These are phyloP conservation scores for Drusus annulatus DNA, from an alignment of 1,140 invertebrate genomes.

Conservation along the genomic window DNA sequence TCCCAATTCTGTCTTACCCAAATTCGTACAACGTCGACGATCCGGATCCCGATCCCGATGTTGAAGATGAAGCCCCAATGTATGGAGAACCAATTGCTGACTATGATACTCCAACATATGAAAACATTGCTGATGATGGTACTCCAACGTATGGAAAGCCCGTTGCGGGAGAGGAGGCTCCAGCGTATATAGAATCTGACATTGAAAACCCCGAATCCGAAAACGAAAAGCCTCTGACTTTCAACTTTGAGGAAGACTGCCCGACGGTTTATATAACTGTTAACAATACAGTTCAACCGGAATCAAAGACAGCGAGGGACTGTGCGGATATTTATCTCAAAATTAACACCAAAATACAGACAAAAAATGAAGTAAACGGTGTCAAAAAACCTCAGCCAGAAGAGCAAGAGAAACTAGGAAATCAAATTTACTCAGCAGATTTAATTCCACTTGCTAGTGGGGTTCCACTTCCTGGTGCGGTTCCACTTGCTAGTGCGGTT, in stretches of 20 bases:
- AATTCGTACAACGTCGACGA: not conserved
- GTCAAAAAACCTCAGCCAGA: not conserved
- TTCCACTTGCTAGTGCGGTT: constrained; percentile 12
- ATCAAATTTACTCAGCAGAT: not conserved
- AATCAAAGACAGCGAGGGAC: constrained; percentile 41
- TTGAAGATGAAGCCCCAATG: not conserved
- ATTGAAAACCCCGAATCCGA: no score
- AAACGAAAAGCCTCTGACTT: not conserved
- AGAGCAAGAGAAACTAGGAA: not conserved
- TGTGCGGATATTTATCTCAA: constrained; percentile 53
- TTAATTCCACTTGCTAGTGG: constrained; percentile 32
- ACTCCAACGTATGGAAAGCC: not conserved
- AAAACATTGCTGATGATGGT: not conserved
- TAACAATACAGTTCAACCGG: constrained; percentile 49
- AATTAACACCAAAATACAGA: constrained; percentile 49
- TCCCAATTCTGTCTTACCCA: not conserved
- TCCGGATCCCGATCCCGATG: not conserved
- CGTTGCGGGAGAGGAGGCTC: not conserved
- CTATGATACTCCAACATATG: not conserved
- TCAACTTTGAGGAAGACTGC: constrained; percentile 33
- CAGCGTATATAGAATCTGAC: not conserved
- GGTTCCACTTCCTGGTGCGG: constrained; percentile 3
- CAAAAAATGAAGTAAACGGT: constrained; percentile 36
- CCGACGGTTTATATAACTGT: constrained; percentile 51
- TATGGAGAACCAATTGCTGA: not conserved